Percentiles rank a stretch among this genome's conserved stretches.
phyloP scores from a whole-genome alignment of 64 coral and sea anemone species.

The Pocillopora damicornis region DNA sequence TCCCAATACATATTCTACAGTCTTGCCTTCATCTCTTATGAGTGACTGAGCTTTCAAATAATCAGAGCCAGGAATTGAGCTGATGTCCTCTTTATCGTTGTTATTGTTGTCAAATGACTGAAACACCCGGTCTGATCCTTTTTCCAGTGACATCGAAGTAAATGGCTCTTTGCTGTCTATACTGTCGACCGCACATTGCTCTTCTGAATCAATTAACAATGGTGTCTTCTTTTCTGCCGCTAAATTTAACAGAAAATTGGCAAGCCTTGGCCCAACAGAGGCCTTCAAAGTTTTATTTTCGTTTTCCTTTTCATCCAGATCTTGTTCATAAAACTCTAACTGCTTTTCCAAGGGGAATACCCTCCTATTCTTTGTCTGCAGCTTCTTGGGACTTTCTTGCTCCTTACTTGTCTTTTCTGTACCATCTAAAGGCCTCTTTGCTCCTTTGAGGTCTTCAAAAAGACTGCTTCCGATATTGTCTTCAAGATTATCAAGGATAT shows the following conservation, averaged over 20 bases:
- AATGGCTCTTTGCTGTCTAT: neutral
- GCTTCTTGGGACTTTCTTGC: neutral
- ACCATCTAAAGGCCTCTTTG: too few relatives aligned
- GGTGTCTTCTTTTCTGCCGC: neutral
- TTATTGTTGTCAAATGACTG: neutral
- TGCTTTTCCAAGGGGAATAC: constrained; percentile 20
- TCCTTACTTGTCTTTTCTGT: neutral
- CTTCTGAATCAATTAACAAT: neutral
- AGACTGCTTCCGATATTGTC: constrained; percentile 42
- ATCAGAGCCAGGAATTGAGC: neutral
- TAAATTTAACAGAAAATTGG: neutral
- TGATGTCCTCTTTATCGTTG: neutral
- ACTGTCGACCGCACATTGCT: too few relatives aligned
- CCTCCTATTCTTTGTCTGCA: neutral
- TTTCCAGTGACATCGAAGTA: neutral
- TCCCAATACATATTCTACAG: neutral
- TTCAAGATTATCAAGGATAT: neutral
- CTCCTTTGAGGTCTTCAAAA: neutral
- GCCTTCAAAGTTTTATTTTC: neutral
- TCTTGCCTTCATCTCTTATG: constrained; percentile 6
- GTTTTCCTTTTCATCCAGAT: neutral
- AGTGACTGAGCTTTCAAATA: neutral
- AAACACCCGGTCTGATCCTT: neutral
- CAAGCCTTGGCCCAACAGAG: neutral
- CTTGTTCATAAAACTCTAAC: constrained; percentile 13